These are phyloP conservation scores for Anneissia japonica DNA, from an alignment of 35 echinoderm and acorn worm genomes.

Conservation along the genomic window DNA sequence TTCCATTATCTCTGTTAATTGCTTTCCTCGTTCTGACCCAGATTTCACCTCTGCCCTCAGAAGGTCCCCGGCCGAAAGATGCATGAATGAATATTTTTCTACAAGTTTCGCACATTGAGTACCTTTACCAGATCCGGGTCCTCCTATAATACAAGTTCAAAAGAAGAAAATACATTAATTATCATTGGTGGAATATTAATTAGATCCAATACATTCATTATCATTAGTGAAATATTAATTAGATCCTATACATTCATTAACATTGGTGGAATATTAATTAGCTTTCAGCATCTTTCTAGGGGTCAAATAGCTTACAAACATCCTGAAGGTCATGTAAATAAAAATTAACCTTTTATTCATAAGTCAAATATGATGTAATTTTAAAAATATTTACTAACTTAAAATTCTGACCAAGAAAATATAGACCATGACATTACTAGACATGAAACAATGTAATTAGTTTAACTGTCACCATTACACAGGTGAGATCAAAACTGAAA, in stretches of 20 bases:
- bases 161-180: neutral
- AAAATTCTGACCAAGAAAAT: too few relatives aligned
- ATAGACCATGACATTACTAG: too few relatives aligned
- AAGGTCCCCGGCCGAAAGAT: conserved; percentile 83
- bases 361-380: too few relatives aligned
- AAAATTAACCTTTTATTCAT: too few relatives aligned
- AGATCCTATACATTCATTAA: neutral
- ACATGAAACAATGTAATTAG: too few relatives aligned
- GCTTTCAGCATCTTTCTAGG: too few relatives aligned
- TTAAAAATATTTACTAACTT: too few relatives aligned
- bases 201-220: neutral
- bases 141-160: conserved; percentile 30
- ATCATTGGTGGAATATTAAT: neutral
- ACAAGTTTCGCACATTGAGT: conserved; percentile 88
- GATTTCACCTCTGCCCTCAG: conserved; percentile 82
- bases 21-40: conserved; percentile 78
- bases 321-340: too few relatives aligned
- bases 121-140: conserved; percentile 87
- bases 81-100: conserved; percentile 63
- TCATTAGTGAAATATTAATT: neutral
- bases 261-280: neutral
- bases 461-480: too few relatives aligned
- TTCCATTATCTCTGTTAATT: conserved; percentile 85
- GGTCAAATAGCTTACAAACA: too few relatives aligned
- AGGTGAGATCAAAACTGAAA: too few relatives aligned